Conservation (phyloP, 2,888 invertebrate species). For the Aphidius colemani region DNA sequence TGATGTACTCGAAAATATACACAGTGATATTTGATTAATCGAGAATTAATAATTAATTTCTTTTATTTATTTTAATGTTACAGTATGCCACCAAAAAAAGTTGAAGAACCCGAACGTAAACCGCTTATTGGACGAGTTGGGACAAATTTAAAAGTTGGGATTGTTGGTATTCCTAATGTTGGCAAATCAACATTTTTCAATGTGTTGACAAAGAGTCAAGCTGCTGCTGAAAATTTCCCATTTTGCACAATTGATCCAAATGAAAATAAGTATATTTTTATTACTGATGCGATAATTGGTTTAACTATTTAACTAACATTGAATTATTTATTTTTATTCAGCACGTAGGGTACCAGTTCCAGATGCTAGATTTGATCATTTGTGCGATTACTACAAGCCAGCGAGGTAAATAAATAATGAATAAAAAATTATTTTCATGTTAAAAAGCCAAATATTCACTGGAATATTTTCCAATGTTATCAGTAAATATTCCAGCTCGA, state of each 20-base stretch:
- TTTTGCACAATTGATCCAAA: slow-evolving; percentile 99
- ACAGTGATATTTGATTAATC: too few species aligned
- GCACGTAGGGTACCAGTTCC: slow-evolving; percentile 97
- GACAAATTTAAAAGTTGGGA: slow-evolving; percentile 95
- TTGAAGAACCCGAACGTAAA: slow-evolving; percentile 85
- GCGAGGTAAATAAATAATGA: slow-evolving; percentile 71
- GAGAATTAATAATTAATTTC: too few species aligned
- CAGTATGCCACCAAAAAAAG: slow-evolving; percentile 85
- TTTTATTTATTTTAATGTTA: neutral
- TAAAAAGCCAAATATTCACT: slow-evolving; percentile 25
- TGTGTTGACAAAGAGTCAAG: slow-evolving; percentile 95
- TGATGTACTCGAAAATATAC: too few species aligned
- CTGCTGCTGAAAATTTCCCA: slow-evolving; percentile 98
- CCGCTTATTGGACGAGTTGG: slow-evolving; percentile 93
- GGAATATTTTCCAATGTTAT: slow-evolving; percentile 45
- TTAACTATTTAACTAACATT: slow-evolving; percentile 23
- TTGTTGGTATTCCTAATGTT: slow-evolving; percentile 96
- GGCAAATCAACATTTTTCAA: slow-evolving; percentile 99
- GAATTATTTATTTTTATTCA: slow-evolving; percentile 46
- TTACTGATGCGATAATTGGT: neutral
- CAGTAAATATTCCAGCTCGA: slow-evolving; percentile 39
- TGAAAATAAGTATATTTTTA: slow-evolving; percentile 90
- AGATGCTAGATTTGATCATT: slow-evolving; percentile 89
- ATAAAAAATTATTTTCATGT: neutral
- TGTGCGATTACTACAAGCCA: slow-evolving; percentile 94